Base-by-base conservation (phyloP, 1,140 invertebrate genomes). In the Calliphora vicina region DNA sequence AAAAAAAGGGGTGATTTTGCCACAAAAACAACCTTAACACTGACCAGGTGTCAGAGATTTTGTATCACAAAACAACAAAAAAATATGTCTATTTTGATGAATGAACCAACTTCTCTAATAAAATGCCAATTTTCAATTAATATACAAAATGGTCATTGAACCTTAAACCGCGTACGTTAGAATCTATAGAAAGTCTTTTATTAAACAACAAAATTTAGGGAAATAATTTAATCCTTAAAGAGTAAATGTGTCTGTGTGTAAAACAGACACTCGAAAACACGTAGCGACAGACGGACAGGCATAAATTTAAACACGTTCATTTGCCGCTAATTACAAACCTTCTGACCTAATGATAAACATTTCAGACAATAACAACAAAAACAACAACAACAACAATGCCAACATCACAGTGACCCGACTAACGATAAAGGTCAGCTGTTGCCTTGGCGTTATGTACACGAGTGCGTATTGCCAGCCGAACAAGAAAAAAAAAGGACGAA, bases 271-370 rank as follows among this genome's bases (percentile, higher is more conserved):
- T 50, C 45, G 13, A 35, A 35, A 35, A 35, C 35, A 35, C 35
- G 35, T 35, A 35, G 6, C 35, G 35, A 57, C 15, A n/a, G 50
- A 57, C 50, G 50, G n/a, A 57, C 5, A 57, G 50, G 5, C 23
- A 67, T 23, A 67, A 67, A 67, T 78, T 78, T 12, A 43, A 78
- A 78, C 35, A 78, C 74, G 35, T 78, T 45, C 74, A 45, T 43
- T 23, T 42, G 74, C 74, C 74, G 74, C 74, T 78, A 78, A 78
- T 78, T 78, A 78, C 74, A 78, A 78, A 78, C 74, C 74, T 78
- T 78, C 35, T 78, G 74, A 78, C 74, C 74, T 78, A 78, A 78
- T 78, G 74, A 78, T 78, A 78, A 43, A 43, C 74, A 20, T 45
- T 78, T 45, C 35, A 23, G 8, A 23, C 35, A 6, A 45, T 43